These are phyloP conservation scores for Hoplias malabaricus DNA, from an alignment of 2,113 vertebrate genomes.

Conservation along the genomic window DNA sequence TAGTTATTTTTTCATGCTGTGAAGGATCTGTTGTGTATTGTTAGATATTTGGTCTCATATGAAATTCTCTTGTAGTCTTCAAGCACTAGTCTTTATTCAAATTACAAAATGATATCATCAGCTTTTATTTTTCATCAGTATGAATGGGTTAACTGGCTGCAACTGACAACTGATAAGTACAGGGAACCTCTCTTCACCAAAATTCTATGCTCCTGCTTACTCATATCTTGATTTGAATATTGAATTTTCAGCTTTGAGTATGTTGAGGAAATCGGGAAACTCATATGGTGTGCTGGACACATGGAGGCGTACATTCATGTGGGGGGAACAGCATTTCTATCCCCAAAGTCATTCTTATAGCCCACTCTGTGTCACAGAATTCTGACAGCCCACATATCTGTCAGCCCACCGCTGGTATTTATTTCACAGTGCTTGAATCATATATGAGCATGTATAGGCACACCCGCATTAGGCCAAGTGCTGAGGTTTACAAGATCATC, in stretches of 20 bases:
- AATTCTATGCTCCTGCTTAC: background rate
- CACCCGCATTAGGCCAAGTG: slow-evolving; percentile 1
- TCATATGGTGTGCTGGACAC: slow-evolving; percentile 63
- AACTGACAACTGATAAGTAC: background rate
- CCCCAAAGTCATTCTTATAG: slow-evolving; percentile 69
- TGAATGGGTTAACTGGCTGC: background rate
- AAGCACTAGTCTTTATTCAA: background rate
- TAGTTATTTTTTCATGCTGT: too few relatives aligned
- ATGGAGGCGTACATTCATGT: slow-evolving; percentile 60
- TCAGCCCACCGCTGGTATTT: slow-evolving; percentile 51
- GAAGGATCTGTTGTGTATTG: too few relatives aligned
- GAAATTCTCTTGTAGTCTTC: background rate
- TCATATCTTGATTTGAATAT: background rate
- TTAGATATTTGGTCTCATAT: background rate
- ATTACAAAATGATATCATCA: background rate
- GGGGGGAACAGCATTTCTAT: slow-evolving; percentile 75
- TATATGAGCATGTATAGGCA: slow-evolving; percentile 34
- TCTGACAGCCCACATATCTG: slow-evolving; percentile 60
- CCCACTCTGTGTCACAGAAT: slow-evolving; percentile 64
- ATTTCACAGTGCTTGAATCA: slow-evolving; percentile 64
- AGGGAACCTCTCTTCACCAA: background rate
- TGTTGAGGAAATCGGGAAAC: background rate
- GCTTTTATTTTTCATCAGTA: background rate
- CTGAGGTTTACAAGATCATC: background rate
- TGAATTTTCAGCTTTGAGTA: background rate